These are phyloP conservation scores for Harpalus rufipes DNA, from an alignment of 2,888 invertebrate species.

Conservation along the genomic window DNA sequence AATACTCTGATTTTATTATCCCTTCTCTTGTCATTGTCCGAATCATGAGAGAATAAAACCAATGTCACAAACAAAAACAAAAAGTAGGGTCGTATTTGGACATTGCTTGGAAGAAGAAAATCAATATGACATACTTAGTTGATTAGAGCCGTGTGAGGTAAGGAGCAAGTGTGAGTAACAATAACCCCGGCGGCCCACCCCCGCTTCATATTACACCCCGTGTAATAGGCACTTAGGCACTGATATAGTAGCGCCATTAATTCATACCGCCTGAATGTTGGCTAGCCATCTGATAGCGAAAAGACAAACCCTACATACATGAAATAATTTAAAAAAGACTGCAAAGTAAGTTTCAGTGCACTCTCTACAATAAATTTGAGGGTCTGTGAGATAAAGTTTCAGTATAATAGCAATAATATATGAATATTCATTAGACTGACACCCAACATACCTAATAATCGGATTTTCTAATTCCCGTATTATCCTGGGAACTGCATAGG, in stretches of 20 bases:
- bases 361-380: too few species aligned
- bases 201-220: slow-evolving; percentile 65
- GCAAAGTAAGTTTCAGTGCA: too few species aligned
- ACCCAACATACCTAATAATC: too few species aligned
- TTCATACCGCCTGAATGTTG: slow-evolving; percentile 64
- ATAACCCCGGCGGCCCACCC: slow-evolving; percentile 47
- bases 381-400: too few species aligned
- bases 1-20: too few species aligned
- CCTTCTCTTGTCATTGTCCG: neutral
- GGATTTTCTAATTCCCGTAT: too few species aligned
- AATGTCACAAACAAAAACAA: slow-evolving; percentile 21
- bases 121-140: slow-evolving; percentile 64
- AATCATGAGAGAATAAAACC: neutral
- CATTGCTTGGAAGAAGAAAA: slow-evolving; percentile 20
- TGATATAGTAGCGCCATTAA: slow-evolving; percentile 67
- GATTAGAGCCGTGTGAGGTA: slow-evolving; percentile 53
- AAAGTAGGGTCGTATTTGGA: neutral
- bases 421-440: too few species aligned
- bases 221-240: slow-evolving; percentile 67
- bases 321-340: neutral
- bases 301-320: neutral
- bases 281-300: neutral
- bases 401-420: too few species aligned
- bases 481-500: too few species aligned
- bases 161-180: slow-evolving; percentile 50